These are phyloP conservation scores for Silurus glanis DNA, from an alignment of 2,113 vertebrate species.

Conservation along the genomic window DNA sequence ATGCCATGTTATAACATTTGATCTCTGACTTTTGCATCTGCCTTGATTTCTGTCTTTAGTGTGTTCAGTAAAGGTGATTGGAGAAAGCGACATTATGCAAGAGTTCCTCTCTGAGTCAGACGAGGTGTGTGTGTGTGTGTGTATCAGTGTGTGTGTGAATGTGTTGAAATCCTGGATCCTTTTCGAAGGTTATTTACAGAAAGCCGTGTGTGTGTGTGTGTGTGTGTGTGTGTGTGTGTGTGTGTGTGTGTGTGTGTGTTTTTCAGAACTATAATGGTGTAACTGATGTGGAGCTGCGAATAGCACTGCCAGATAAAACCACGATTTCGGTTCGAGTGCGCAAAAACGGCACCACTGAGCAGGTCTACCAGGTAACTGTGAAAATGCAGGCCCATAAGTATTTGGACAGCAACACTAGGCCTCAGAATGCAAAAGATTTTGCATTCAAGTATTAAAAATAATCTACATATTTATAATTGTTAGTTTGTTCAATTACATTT, in stretches of 20 bases:
- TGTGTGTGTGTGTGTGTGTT: neutral
- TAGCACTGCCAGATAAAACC: slow-evolving; percentile 87
- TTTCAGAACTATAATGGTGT: slow-evolving; percentile 91
- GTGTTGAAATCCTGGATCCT: neutral
- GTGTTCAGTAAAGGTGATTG: slow-evolving; percentile 92
- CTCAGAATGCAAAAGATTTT: too few species aligned
- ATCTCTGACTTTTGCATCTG: slow-evolving; percentile 14
- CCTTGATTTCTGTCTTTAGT: slow-evolving; percentile 69
- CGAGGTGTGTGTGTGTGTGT: slow-evolving; percentile 75
- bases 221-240: neutral
- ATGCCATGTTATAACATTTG: neutral
- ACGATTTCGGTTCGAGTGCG: slow-evolving; percentile 89
- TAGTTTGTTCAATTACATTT: too few species aligned
- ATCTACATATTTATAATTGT: too few species aligned
- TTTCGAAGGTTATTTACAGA: slow-evolving; percentile 16
- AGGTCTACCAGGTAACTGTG: slow-evolving; percentile 90
- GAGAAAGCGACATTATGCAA: slow-evolving; percentile 98
- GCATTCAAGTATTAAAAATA: too few species aligned
- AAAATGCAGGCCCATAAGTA: too few species aligned
- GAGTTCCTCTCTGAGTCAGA: slow-evolving; percentile 97
- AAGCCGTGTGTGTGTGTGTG: slow-evolving; percentile 60
- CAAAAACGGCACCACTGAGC: slow-evolving; percentile 98
- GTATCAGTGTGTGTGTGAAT: neutral
- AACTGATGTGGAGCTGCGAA: slow-evolving; percentile 89
- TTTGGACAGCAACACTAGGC: too few species aligned